These are phyloP conservation scores for Genyomyrus donnyi DNA, from an alignment of 2,113 vertebrate genomes.

Conservation along the genomic window DNA sequence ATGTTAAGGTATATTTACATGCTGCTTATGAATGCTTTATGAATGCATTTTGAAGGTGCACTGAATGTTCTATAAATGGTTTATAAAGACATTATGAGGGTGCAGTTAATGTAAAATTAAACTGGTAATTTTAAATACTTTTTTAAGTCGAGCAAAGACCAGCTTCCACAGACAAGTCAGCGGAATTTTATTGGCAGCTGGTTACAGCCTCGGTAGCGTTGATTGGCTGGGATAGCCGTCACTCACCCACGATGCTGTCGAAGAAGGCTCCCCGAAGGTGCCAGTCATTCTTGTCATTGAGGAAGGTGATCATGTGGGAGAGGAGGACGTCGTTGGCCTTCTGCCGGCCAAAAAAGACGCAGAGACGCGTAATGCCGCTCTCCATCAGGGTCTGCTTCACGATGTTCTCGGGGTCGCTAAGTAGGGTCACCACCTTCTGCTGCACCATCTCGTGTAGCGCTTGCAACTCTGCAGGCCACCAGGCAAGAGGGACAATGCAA, in stretches of 20 bases:
- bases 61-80: neutral
- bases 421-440: slow-evolving; percentile 96
- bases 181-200: neutral
- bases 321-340: slow-evolving; percentile 95
- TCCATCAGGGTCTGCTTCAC: slow-evolving; percentile 97
- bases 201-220: neutral
- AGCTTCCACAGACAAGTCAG: neutral
- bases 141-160: neutral
- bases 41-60: neutral
- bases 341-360: slow-evolving; percentile 95
- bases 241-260: slow-evolving; percentile 94
- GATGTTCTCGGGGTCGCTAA: slow-evolving; percentile 94
- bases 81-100: neutral
- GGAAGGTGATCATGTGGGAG: slow-evolving; percentile 97
- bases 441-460: slow-evolving; percentile 98
- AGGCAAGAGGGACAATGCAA: neutral
- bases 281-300: slow-evolving; percentile 98
- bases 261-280: slow-evolving; percentile 96
- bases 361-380: slow-evolving; percentile 93
- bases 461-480: slow-evolving; percentile 75
- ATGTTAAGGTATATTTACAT: neutral
- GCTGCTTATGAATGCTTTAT: neutral
- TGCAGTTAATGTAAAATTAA: too few species aligned
- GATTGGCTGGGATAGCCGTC: neutral
- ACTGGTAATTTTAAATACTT: too few species aligned